Evolutionary conservation across 2,888 invertebrate species (phyloP).

Genomic region (Dione juno): DNA sequence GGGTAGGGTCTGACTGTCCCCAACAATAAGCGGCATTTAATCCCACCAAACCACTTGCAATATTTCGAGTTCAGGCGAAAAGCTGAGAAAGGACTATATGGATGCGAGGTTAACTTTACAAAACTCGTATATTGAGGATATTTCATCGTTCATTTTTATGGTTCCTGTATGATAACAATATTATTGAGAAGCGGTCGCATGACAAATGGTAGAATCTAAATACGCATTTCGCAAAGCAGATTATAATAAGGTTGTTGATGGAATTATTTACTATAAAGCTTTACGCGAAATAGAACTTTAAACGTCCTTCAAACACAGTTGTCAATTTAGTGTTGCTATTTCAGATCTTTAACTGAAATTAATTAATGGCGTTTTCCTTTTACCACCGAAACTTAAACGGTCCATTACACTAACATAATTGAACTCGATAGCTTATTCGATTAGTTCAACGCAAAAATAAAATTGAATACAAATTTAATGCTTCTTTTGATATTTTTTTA

Average conservation of each 20-base stretch:
- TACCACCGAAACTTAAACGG: constrained; percentile 57
- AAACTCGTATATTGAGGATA: too few species aligned
- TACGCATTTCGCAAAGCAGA: not conserved
- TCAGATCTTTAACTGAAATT: constrained; percentile 51
- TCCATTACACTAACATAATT: constrained; percentile 62
- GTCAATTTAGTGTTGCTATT: not conserved
- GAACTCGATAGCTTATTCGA: constrained; percentile 39
- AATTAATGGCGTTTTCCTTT: constrained; percentile 60
- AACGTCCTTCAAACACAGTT: not conserved
- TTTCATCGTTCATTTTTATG: not conserved
- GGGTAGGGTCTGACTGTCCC: too few species aligned
- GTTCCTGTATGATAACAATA: not conserved
- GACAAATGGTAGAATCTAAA: not conserved
- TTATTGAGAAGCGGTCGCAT: not conserved
- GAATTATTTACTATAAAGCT: not conserved
- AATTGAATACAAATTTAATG: constrained; percentile 48
- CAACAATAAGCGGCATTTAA: too few species aligned
- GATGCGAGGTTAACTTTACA: too few species aligned
- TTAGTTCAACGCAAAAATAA: constrained; percentile 9
- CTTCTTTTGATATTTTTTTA: not conserved
- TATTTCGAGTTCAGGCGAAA: too few species aligned
- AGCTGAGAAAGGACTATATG: too few species aligned
- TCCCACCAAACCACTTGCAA: too few species aligned
- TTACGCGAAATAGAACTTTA: not conserved
- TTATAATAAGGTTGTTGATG: not conserved